These are phyloP conservation scores for Cryptus viduatorius DNA, from an alignment of 2,888 invertebrate species.

Conservation along the genomic window DNA sequence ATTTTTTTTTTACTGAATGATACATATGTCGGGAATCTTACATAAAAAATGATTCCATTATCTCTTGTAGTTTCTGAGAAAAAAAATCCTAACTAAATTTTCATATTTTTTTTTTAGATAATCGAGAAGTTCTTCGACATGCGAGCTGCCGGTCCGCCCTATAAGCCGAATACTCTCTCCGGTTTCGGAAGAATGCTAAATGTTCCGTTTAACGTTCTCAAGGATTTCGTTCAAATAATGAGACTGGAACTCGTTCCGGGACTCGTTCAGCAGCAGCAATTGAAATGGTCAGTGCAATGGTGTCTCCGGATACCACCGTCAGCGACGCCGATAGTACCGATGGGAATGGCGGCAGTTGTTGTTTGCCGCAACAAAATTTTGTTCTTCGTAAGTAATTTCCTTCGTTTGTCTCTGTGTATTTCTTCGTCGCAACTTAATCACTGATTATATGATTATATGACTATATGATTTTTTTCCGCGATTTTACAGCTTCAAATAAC, in stretches of 20 bases:
- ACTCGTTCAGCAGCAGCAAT: constrained; percentile 87
- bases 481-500: constrained; percentile 90
- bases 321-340: constrained; percentile 94
- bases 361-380: constrained; percentile 95
- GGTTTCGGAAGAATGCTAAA: constrained; percentile 95
- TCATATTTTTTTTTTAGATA: constrained; percentile 86
- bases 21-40: too few species aligned
- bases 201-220: constrained; percentile 94
- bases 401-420: not conserved
- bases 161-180: constrained; percentile 94
- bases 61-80: too few species aligned
- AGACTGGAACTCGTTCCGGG: constrained; percentile 88
- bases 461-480: not conserved
- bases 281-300: constrained; percentile 96
- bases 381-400: constrained; percentile 91
- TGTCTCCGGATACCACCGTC: constrained; percentile 97
- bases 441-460: too few species aligned
- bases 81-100: not conserved
- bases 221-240: constrained; percentile 97
- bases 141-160: constrained; percentile 95
- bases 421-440: not conserved
- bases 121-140: constrained; percentile 97
- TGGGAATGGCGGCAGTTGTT: constrained; percentile 94
- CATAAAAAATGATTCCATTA: not conserved
- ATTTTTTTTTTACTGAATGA: too few species aligned